These are phyloP conservation scores for Anastrepha obliqua DNA, from an alignment of 1,140 invertebrate species.

Conservation along the genomic window DNA sequence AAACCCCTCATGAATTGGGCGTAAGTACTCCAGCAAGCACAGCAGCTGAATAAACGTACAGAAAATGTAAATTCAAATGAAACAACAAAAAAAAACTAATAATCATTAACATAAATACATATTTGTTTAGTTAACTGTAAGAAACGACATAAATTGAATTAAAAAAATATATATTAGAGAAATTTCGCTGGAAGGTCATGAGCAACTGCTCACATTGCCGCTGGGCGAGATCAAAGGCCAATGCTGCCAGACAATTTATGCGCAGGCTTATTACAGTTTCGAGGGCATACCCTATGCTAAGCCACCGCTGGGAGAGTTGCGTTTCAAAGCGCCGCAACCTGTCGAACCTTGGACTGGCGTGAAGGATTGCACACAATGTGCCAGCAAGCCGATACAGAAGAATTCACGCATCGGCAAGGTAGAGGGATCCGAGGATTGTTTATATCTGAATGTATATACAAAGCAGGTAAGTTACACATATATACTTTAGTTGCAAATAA, in stretches of 20 bases:
- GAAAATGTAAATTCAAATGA: too few relatives aligned
- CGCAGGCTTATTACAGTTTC: constrained; percentile 70
- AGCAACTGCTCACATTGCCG: constrained; percentile 56
- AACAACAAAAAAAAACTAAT: not conserved
- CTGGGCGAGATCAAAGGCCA: constrained; percentile 64
- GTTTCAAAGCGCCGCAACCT: constrained; percentile 78
- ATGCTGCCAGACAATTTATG: constrained; percentile 56
- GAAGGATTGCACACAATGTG: constrained; percentile 71
- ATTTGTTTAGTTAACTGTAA: not conserved
- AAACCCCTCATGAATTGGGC: not conserved
- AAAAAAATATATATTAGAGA: not conserved
- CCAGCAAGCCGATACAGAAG: constrained; percentile 59
- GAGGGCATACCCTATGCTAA: constrained; percentile 80
- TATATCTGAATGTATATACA: constrained; percentile 61
- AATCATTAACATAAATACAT: not conserved
- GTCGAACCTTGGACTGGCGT: constrained; percentile 76
- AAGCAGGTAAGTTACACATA: constrained; percentile 63
- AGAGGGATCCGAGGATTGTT: constrained; percentile 65
- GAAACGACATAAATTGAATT: not conserved
- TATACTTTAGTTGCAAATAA: not conserved
- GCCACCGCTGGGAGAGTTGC: constrained; percentile 78
- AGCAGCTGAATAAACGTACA: not conserved
- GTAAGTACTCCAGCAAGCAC: not conserved
- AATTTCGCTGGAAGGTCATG: not conserved
- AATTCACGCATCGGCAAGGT: constrained; percentile 38